Evolutionary conservation across 2,888 invertebrate species (phyloP).

Genomic region (Nymphalis urticae): DNA sequence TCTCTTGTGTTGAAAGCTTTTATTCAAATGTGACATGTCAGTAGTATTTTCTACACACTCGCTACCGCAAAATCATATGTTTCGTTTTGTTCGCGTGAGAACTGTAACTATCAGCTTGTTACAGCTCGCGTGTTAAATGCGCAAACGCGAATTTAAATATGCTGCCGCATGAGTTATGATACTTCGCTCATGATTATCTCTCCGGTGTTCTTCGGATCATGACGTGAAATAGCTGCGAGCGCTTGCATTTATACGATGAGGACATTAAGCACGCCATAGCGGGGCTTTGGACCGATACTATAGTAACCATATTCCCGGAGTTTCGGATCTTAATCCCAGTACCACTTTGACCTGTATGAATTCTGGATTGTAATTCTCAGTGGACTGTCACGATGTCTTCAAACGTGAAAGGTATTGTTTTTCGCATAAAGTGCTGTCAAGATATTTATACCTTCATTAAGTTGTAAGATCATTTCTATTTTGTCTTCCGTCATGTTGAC

Average conservation of each 20-base stretch:
- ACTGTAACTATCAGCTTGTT: conserved; percentile 52
- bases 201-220: conserved; percentile 49
- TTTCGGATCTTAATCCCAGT: conserved; percentile 21
- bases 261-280: conserved; percentile 33
- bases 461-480: not conserved
- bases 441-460: conserved; percentile 30
- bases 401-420: conserved; percentile 36
- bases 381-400: conserved; percentile 39
- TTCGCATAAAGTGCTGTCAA: conserved; percentile 30
- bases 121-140: conserved; percentile 61
- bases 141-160: conserved; percentile 60
- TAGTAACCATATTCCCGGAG: conserved; percentile 32
- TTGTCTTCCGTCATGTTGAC: not conserved
- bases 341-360: conserved; percentile 37
- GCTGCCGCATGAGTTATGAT: conserved; percentile 51
- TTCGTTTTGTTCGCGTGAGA: conserved; percentile 57
- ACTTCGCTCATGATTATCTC: conserved; percentile 60
- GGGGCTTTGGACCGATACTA: conserved; percentile 25
- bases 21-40: conserved; percentile 29
- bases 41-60: conserved; percentile 22
- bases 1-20: not conserved
- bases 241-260: conserved; percentile 34
- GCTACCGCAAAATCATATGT: conserved; percentile 39
- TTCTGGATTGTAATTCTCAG: conserved; percentile 34
- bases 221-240: conserved; percentile 35